Base-by-base conservation (phyloP, 2,888 invertebrate genomes). In the Ypsolopha scabrella region DNA sequence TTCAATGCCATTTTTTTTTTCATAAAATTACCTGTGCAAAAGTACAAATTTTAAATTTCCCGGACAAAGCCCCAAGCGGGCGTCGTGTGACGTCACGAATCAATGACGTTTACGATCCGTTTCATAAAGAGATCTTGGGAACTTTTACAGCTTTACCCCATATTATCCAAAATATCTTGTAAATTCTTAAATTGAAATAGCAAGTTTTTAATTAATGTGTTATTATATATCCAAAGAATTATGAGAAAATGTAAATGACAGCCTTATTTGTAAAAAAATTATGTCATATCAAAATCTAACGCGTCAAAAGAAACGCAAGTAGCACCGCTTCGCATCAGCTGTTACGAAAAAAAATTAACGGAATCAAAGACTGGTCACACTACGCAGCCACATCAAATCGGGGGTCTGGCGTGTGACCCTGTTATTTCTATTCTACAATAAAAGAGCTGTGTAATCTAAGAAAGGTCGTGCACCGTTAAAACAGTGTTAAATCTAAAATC, bases 401-500 rank as follows among this genome's bases (percentile, higher is more conserved):
- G 80, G 83, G 82, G 82, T 80, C 79, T 85, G 77, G 83, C 82
- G 85, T 73, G 72, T 86, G 85, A 85, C 85, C 83, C 85, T 86
- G 83, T 83, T 85, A 82, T 70, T 83, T 81, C 80, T 80, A 81
- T 80, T 72, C 74, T 79, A 72, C 75, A 82, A 80, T 85, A 83
- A 80, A 85, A 81, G 82, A 83, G 80, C 81, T 85, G 78, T 83
- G 78, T 80, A 82, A 81, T 82, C 72, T 74, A 75, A 75, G 75
- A 71, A 79, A 79, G 74, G 70, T 74, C 70, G 70, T 77, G 69
- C 70, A 72, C 74, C 72, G 70, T 76, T 75, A 60, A 62, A 71
- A 69, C 62, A 75, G 76, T 80, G 75, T 68, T 70, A 60, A 67
- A 68, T 64, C 62, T 65, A 65, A 76, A 79, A 75, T 79, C 74